Evolutionary conservation across 2,797 vertebrate genomes (phyloP).

Genomic region (Heteromormyrus szaboi): DNA sequence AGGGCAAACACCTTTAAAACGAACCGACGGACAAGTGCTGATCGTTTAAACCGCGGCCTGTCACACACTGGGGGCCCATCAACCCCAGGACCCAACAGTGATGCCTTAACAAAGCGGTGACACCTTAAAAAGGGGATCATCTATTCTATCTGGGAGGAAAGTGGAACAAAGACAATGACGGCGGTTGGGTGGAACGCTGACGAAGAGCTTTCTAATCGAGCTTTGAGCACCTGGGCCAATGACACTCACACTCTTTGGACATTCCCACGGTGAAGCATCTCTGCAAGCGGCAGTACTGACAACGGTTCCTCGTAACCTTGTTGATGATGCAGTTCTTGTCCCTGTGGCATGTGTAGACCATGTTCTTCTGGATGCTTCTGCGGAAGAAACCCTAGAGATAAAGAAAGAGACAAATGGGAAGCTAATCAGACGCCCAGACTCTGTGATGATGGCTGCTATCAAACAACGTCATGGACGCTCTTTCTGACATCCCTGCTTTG

Average conservation of each 20-base stretch:
- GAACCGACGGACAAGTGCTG: not conserved
- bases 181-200: too few species aligned
- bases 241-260: slow-evolving; percentile 92
- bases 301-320: slow-evolving; percentile 97
- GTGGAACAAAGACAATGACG: not conserved
- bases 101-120: not conserved
- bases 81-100: not conserved
- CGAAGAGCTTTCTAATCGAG: not conserved
- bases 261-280: slow-evolving; percentile 95
- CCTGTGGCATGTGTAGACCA: slow-evolving; percentile 94
- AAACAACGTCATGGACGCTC: not conserved
- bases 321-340: slow-evolving; percentile 97
- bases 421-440: not conserved
- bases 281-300: slow-evolving; percentile 96
- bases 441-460: not conserved
- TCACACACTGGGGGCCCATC: not conserved
- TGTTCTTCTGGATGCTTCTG: slow-evolving; percentile 97
- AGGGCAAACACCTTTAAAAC: slow-evolving; percentile 37
- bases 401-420: not conserved
- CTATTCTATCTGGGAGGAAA: not conserved
- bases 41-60: not conserved
- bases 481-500: not conserved
- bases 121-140: not conserved
- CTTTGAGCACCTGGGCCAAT: not conserved
- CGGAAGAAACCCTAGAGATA: slow-evolving; percentile 89